Base-by-base conservation (phyloP, 1,140 invertebrate species). In the Drosophila neocordata region DNA sequence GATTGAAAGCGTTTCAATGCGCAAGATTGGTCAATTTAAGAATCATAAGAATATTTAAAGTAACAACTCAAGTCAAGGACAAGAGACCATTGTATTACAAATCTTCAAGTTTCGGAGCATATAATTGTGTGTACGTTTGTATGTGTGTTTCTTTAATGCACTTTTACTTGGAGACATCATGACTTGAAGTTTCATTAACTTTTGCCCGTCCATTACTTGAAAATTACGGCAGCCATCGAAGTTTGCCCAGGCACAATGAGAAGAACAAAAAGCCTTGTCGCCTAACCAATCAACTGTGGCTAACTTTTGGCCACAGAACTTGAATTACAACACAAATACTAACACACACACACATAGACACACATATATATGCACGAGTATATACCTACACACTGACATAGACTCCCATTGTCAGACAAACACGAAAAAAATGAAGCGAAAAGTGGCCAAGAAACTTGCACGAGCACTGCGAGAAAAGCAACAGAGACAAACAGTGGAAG, bases 281-380 rank as follows among this genome's bases (percentile, higher is more conserved):
- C 41, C 69, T 63, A 87, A 88, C 83, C 84, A 88, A 87, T 87
- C 82, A 87, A 87, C 68, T 87, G 82, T 87, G 82, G 82, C 83
- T 82, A 87, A 87, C 83, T 88, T 77, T 76, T 87, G 83, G 72
- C 82, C 82, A 88, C 82, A 88, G 60, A 83, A 83, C 83, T 88
- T 72, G 82, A 88, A 88, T 79, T 83, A 82, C 83, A 88, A 69
- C 61, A 34, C 37, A 38, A 48, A 52, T 56, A 31, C 22, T 15
- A 12, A 34, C 4, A 22, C 56, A 59, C 37, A 57, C 24, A 22
- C 22, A 37, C 18, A 34, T 34, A 38, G 9, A 48, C 41, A 20
- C 15, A 48, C 12, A 6, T 18, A 31, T 31, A 31, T 31, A 24
- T 24, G 22, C 4, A 24, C 22, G 4, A 44, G n/a, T n/a, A n/a